These are phyloP conservation scores for Drosophila nannoptera DNA, from an alignment of 1,140 invertebrate genomes.

Conservation along the genomic window DNA sequence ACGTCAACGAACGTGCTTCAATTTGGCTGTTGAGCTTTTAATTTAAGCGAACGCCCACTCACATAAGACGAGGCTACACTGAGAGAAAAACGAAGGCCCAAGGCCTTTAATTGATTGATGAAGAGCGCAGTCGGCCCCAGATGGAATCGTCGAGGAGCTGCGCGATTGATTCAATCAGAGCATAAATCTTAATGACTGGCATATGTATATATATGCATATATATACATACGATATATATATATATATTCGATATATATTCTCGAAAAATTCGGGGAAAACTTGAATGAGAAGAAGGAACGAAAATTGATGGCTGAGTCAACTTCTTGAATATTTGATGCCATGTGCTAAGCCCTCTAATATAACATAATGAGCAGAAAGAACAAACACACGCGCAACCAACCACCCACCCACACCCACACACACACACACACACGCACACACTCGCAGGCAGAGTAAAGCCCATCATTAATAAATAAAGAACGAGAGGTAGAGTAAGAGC, in stretches of 20 bases:
- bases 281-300: too few relatives aligned
- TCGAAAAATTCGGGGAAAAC: too few relatives aligned
- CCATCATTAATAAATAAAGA: conserved; percentile 72
- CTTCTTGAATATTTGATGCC: conserved; percentile 6
- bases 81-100: not conserved
- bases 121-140: too few relatives aligned
- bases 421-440: not conserved
- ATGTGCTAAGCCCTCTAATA: not conserved
- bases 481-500: not conserved
- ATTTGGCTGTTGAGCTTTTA: conserved; percentile 54
- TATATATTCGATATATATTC: too few relatives aligned
- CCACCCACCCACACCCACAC: not conserved
- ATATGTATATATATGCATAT: too few relatives aligned
- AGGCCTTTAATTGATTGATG: not conserved
- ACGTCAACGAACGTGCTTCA: conserved; percentile 50
- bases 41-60: conserved; percentile 24
- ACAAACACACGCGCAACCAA: not conserved
- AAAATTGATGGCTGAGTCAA: not conserved
- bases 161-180: too few relatives aligned
- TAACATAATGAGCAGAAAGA: conserved; percentile 7
- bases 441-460: conserved; percentile 1
- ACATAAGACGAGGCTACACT: conserved; percentile 2
- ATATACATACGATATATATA: too few relatives aligned
- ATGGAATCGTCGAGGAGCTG: too few relatives aligned
- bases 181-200: too few relatives aligned